Evolutionary conservation across 2,113 vertebrate genomes (phyloP).

Genomic region (Aleadryas rufinucha): DNA sequence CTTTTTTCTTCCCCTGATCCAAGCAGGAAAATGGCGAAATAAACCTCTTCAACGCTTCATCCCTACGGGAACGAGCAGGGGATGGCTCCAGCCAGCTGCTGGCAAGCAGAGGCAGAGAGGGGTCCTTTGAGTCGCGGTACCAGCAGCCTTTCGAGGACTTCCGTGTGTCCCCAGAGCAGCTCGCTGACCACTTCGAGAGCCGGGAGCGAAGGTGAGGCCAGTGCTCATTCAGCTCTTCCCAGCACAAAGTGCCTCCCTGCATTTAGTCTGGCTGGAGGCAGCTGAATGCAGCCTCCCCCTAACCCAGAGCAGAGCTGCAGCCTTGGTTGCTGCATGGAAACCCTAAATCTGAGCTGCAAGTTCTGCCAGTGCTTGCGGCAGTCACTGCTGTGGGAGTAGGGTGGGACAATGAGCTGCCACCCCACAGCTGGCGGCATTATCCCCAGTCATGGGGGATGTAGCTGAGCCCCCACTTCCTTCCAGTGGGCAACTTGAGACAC

Average conservation of each 20-base stretch:
- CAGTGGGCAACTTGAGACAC: rapidly evolving
- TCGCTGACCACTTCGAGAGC: constrained; percentile 86
- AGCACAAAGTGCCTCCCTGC: rapidly evolving
- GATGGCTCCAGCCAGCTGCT: constrained; percentile 80
- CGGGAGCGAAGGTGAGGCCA: constrained; percentile 83
- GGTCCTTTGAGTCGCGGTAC: constrained; percentile 88
- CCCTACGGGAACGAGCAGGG: constrained; percentile 80
- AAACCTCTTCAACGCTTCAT: constrained; percentile 71
- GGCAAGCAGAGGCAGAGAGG: constrained; percentile 81
- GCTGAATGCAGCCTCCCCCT: not conserved
- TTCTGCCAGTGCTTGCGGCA: not conserved
- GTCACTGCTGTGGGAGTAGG: rapidly evolving
- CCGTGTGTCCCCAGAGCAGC: constrained; percentile 86
- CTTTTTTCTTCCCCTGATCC: not conserved
- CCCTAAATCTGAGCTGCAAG: not conserved
- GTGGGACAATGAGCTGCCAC: not conserved
- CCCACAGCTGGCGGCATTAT: rapidly evolving
- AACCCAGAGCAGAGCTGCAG: not conserved
- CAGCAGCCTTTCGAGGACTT: constrained; percentile 93
- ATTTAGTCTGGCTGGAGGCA: not conserved
- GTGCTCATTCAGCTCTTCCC: not conserved
- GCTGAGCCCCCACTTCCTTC: rapidly evolving
- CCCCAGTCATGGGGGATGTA: rapidly evolving
- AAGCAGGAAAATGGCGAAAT: constrained; percentile 89
- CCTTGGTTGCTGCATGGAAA: not conserved